phyloP scores from a whole-genome alignment of 2,888 invertebrate genomes.

The Pantelozetes paolii region DNA sequence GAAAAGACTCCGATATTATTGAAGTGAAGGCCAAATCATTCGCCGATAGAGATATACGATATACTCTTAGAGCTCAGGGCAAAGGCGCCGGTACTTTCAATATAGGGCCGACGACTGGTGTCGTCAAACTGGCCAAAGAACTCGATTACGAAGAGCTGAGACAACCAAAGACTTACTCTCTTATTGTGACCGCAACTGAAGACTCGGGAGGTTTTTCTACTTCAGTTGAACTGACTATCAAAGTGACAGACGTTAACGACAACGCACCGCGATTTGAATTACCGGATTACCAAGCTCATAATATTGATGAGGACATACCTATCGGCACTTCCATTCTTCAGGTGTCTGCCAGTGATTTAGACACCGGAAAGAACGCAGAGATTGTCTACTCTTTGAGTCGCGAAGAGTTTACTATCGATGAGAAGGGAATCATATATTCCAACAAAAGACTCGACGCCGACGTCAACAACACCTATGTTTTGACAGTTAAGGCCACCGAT shows the following conservation, averaged over 20 bases:
- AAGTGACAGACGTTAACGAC: slow-evolving; percentile 94
- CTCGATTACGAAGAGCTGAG: slow-evolving; percentile 93
- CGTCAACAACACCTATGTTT: slow-evolving; percentile 93
- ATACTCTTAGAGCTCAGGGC: slow-evolving; percentile 89
- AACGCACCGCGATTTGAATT: slow-evolving; percentile 94
- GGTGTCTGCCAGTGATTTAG: slow-evolving; percentile 88
- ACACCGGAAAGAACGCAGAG: slow-evolving; percentile 90
- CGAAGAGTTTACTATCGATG: slow-evolving; percentile 90
- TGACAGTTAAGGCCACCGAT: slow-evolving; percentile 87
- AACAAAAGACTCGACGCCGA: slow-evolving; percentile 91
- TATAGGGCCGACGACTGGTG: slow-evolving; percentile 87
- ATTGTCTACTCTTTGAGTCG: slow-evolving; percentile 87
- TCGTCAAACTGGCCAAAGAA: slow-evolving; percentile 90
- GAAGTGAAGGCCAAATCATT: slow-evolving; percentile 96
- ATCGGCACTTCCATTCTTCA: slow-evolving; percentile 79
- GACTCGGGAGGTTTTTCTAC: slow-evolving; percentile 96
- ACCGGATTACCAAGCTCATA: slow-evolving; percentile 93
- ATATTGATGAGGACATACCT: slow-evolving; percentile 89
- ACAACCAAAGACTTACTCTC: slow-evolving; percentile 86
- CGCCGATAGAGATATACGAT: slow-evolving; percentile 92
- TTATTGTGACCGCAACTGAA: slow-evolving; percentile 88
- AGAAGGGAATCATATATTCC: slow-evolving; percentile 85
- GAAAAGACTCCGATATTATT: slow-evolving; percentile 92
- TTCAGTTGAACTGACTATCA: slow-evolving; percentile 84
- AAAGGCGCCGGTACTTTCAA: slow-evolving; percentile 93